Conservation (phyloP, 2,888 invertebrate genomes). For the Ommatoiulus sabulosus region DNA sequence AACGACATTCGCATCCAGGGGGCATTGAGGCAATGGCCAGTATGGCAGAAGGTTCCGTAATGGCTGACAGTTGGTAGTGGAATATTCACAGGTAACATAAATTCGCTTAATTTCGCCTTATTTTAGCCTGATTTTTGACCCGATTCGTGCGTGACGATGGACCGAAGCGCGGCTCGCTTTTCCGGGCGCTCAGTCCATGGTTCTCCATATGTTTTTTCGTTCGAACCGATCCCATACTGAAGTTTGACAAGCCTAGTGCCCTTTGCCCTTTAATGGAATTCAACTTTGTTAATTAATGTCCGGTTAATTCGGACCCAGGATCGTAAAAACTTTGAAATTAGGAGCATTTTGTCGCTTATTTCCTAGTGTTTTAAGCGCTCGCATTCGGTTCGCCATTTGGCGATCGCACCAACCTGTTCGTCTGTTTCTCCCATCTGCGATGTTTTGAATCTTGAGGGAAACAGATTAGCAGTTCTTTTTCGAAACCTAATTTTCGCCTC, state of each 20-base stretch:
- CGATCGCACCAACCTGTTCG: too few species aligned
- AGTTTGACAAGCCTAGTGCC: slow-evolving; percentile 28
- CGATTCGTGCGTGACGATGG: background rate
- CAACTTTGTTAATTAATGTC: background rate
- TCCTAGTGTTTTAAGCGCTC: too few species aligned
- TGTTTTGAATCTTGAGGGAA: too few species aligned
- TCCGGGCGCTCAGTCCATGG: background rate
- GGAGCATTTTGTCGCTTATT: too few species aligned
- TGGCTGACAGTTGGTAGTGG: slow-evolving; percentile 39
- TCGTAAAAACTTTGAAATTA: too few species aligned
- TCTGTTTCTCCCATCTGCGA: too few species aligned
- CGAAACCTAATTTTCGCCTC: too few species aligned
- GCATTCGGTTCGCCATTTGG: too few species aligned
- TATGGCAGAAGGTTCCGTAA: slow-evolving; percentile 47
- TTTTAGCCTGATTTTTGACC: background rate
- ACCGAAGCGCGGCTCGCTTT: background rate
- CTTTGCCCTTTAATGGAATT: slow-evolving; percentile 20
- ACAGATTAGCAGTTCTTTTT: too few species aligned
- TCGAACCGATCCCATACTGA: background rate
- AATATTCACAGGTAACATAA: background rate
- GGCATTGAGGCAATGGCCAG: background rate
- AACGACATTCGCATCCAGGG: background rate
- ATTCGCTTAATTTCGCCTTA: background rate
- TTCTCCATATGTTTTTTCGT: background rate
- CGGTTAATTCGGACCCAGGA: too few species aligned